Conservation (phyloP, 2,888 invertebrate genomes). For the Agrotis clavis region DNA sequence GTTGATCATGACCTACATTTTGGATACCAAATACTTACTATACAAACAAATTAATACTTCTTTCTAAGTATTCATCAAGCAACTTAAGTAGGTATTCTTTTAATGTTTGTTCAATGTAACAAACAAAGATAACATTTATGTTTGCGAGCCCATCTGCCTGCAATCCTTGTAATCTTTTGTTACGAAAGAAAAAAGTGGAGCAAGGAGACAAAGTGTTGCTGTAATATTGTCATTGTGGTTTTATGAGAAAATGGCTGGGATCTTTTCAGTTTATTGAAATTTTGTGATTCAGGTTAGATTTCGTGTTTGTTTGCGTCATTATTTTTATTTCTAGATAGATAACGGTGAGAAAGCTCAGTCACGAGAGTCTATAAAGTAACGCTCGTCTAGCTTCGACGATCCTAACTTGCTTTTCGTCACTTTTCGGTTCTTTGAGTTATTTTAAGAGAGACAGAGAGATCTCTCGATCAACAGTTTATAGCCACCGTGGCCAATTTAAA, state of each 20-base stretch:
- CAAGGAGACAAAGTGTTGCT: slow-evolving; percentile 73
- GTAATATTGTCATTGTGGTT: slow-evolving; percentile 30
- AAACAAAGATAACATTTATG: slow-evolving; percentile 67
- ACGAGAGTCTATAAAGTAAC: too few relatives aligned
- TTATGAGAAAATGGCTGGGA: slow-evolving; percentile 31
- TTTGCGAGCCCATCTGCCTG: slow-evolving; percentile 70
- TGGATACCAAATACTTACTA: neutral
- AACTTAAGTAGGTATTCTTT: slow-evolving; percentile 12
- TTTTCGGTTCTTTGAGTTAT: too few relatives aligned
- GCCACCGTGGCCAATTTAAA: too few relatives aligned
- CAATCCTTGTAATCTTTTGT: slow-evolving; percentile 72
- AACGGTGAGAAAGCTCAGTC: too few relatives aligned
- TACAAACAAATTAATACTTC: neutral
- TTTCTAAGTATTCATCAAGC: slow-evolving; percentile 8
- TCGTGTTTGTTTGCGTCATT: too few relatives aligned
- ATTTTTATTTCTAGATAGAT: too few relatives aligned
- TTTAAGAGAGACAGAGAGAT: too few relatives aligned
- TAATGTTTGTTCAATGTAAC: slow-evolving; percentile 34
- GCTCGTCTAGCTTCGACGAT: too few relatives aligned
- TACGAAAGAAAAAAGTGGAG: slow-evolving; percentile 77
- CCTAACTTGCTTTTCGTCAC: too few relatives aligned
- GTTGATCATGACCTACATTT: too few relatives aligned
- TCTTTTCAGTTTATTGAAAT: slow-evolving; percentile 1
- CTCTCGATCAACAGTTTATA: too few relatives aligned
- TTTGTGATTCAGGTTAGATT: neutral